phyloP scores from a whole-genome alignment of 2,888 invertebrate genomes.

The Operophtera brumata region DNA sequence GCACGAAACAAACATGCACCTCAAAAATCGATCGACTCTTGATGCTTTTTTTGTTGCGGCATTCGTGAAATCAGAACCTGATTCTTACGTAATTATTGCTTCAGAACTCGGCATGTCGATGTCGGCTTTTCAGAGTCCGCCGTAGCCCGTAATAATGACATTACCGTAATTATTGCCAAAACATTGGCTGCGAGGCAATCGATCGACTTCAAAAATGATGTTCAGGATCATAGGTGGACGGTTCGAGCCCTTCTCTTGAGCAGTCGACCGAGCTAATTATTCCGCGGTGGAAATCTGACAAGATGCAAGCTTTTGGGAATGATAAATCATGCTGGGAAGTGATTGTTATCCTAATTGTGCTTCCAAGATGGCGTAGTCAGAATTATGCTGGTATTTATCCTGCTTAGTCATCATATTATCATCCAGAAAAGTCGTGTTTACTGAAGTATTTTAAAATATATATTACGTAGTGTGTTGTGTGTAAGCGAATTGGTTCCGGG shows the following conservation, averaged over 20 bases:
- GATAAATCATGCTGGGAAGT: constrained; percentile 30
- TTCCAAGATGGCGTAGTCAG: constrained; percentile 19
- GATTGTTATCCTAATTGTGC: constrained; percentile 21
- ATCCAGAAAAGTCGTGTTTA: not conserved
- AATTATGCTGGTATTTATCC: constrained; percentile 14
- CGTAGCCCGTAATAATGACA: constrained; percentile 33
- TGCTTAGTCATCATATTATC: not conserved
- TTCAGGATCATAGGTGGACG: constrained; percentile 51
- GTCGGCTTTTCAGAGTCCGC: constrained; percentile 27
- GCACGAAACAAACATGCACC: constrained; percentile 23
- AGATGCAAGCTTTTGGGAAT: constrained; percentile 25
- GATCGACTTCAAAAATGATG: constrained; percentile 55
- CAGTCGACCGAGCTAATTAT: constrained; percentile 53
- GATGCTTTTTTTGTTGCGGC: constrained; percentile 24
- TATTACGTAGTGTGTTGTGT: too few relatives aligned
- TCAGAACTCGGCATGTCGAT: constrained; percentile 24
- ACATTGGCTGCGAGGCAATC: constrained; percentile 33
- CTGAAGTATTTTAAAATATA: too few relatives aligned
- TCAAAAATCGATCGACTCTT: constrained; percentile 25
- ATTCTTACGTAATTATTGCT: constrained; percentile 33
- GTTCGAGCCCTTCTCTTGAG: constrained; percentile 40
- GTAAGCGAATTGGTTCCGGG: not conserved
- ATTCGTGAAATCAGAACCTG: constrained; percentile 35
- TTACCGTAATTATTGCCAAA: constrained; percentile 37
- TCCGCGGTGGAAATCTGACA: constrained; percentile 41